These are phyloP conservation scores for Rhamphomyia laevipes DNA, from an alignment of 2,888 invertebrate genomes.

Conservation along the genomic window DNA sequence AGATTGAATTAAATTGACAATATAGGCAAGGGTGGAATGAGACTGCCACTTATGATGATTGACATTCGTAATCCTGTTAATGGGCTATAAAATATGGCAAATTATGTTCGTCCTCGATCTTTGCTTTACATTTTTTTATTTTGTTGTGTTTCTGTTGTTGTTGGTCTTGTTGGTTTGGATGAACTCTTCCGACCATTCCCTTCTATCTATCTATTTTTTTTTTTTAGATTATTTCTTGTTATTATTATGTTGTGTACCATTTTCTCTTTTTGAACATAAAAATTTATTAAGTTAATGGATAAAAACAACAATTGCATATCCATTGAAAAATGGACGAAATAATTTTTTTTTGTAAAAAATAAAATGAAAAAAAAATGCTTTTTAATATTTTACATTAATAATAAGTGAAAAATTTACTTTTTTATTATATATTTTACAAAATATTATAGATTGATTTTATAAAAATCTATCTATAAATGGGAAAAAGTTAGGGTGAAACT, in stretches of 20 bases:
- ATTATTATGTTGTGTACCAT: background rate
- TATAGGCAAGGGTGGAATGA: slow-evolving; percentile 11
- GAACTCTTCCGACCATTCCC: too few relatives aligned
- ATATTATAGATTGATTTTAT: too few relatives aligned
- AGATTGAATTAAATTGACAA: background rate
- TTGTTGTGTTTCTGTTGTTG: background rate
- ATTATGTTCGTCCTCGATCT: slow-evolving; percentile 21
- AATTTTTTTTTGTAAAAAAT: too few relatives aligned
- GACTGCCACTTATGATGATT: slow-evolving; percentile 24
- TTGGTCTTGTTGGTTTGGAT: too few relatives aligned
- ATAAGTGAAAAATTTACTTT: too few relatives aligned
- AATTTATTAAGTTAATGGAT: slow-evolving; percentile 22
- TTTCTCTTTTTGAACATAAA: slow-evolving; percentile 11
- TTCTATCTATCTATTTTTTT: background rate
- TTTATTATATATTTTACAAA: too few relatives aligned
- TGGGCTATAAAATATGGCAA: slow-evolving; percentile 23
- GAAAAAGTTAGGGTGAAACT: too few relatives aligned
- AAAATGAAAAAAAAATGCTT: too few relatives aligned
- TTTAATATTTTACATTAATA: too few relatives aligned
- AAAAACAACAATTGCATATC: slow-evolving; percentile 17
- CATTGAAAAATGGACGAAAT: too few relatives aligned
- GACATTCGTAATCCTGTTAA: slow-evolving; percentile 24
- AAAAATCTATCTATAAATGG: too few relatives aligned
- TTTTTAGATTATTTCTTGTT: background rate
- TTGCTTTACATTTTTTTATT: slow-evolving; percentile 5